These are phyloP conservation scores for Sinocyclocheilus maitianheensis DNA, from an alignment of 2,113 vertebrate genomes.

Conservation along the genomic window DNA sequence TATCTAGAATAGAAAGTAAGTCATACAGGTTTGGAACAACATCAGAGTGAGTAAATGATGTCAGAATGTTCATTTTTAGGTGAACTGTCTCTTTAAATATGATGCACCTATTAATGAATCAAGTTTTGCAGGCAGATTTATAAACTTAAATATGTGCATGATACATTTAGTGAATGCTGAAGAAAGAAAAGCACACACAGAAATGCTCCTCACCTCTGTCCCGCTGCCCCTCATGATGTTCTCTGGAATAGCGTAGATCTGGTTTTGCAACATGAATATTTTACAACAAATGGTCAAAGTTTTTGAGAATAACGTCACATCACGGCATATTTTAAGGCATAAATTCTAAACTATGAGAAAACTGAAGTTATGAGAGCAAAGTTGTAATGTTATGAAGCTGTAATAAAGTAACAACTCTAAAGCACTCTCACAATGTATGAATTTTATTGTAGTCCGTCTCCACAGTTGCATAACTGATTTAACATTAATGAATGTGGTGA, in stretches of 20 bases:
- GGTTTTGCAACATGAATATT: too few species aligned
- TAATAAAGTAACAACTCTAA: too few species aligned
- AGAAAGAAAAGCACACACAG: not conserved
- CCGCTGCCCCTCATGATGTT: constrained; percentile 89
- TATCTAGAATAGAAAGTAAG: not conserved
- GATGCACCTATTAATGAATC: not conserved
- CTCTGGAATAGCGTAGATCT: constrained; percentile 93
- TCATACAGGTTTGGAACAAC: not conserved
- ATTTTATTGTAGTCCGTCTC: too few species aligned
- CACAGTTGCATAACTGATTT: too few species aligned
- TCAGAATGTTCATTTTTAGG: not conserved
- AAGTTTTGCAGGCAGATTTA: not conserved
- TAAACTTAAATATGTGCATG: not conserved
- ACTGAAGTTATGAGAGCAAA: too few species aligned
- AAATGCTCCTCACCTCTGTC: constrained; percentile 76
- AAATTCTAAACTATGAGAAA: too few species aligned
- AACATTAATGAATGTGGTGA: too few species aligned
- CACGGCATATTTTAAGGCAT: too few species aligned
- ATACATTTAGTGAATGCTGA: too few species aligned
- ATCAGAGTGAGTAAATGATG: not conserved
- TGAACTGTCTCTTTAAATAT: not conserved
- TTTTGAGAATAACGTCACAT: not conserved
- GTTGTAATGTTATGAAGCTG: too few species aligned
- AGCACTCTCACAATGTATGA: too few species aligned
- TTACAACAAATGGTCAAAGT: not conserved